A percentile compares a stretch with the other conserved stretches of the same genome.
Evolutionary conservation across 2,113 vertebrate genomes (phyloP).

Genomic region (Eulemur macaco): DNA sequence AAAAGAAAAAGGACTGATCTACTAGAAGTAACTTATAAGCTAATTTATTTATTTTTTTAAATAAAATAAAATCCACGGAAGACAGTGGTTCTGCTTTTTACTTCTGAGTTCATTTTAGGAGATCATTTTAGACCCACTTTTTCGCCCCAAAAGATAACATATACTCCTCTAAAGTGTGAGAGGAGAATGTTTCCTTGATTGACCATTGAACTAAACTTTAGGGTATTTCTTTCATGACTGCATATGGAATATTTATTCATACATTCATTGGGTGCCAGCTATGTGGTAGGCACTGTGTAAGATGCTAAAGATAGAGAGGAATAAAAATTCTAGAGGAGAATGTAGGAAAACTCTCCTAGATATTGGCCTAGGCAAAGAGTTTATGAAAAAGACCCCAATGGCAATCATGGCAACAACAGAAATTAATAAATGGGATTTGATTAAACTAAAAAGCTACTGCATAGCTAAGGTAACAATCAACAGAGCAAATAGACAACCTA

Average conservation of each 20-base stretch:
- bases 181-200: not conserved
- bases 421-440: no score
- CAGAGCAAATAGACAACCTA: no score
- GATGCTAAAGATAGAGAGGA: not conserved
- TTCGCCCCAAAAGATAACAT: not conserved
- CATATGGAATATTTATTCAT: not conserved
- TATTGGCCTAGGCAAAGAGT: no score
- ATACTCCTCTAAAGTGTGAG: not conserved
- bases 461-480: no score
- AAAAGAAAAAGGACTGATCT: conserved; percentile 40
- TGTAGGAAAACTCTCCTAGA: no score
- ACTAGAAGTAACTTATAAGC: conserved; percentile 57
- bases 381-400: no score
- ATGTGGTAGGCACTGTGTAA: not conserved
- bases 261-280: not conserved
- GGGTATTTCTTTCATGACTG: not conserved
- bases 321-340: no score
- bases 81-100: not conserved
- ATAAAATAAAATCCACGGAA: not conserved
- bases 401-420: no score
- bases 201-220: not conserved
- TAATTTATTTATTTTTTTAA: not conserved
- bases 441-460: no score
- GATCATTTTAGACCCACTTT: not conserved
- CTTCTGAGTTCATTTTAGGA: not conserved